Base-by-base conservation (phyloP, 2,797 vertebrate genomes). In the Gymnopithys bicolor region DNA sequence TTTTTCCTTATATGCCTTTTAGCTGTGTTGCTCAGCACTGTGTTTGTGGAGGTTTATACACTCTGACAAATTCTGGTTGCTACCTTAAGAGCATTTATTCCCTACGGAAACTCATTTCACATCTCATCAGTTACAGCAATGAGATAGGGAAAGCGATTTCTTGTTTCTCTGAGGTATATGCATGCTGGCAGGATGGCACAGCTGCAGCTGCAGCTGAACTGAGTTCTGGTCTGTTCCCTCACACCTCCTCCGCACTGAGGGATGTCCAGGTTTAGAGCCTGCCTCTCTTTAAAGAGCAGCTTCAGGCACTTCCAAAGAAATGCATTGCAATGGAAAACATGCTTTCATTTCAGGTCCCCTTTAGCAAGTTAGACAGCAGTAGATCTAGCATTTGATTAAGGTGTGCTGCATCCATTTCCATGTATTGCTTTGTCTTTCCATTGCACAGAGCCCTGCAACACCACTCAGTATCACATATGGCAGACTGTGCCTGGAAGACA, bases 21-120 rank as follows among this genome's bases (percentile, higher is more conserved):
- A 93, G 55, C 73, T 87, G 76, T 68, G 48, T 21, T 79, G 30
- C 75, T 52, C 51, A 84, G 62, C 53, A 55, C 88, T 74, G 69
- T 68, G 58, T 83, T 66, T 81, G 49, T 24, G 13, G 79, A 86
- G 49, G 62, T 84, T 91, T 79, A 84, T 37, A 78, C 39, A 41
- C 62, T 59, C 63, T 89, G 96, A 95, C 76, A 81, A 91, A 84
- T 92, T 95, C 95, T 73, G 53, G 60, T 88, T 92, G 83, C 86
- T 92, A 94, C 92, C 75, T 91, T 94, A 95, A 91, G 63, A 94
- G 59, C 69, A 56, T 77, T 94, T 93, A 86, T 73, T 91, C 78
- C 76, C 96, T 79, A 35, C 0, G 16, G 90, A 97, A 97, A 94
- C 87, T 95, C 87, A 86, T 97, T 97, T 97, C 96, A 96, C 95